Base-by-base conservation (phyloP, 2,797 vertebrate species). In the Microchirus variegatus region DNA sequence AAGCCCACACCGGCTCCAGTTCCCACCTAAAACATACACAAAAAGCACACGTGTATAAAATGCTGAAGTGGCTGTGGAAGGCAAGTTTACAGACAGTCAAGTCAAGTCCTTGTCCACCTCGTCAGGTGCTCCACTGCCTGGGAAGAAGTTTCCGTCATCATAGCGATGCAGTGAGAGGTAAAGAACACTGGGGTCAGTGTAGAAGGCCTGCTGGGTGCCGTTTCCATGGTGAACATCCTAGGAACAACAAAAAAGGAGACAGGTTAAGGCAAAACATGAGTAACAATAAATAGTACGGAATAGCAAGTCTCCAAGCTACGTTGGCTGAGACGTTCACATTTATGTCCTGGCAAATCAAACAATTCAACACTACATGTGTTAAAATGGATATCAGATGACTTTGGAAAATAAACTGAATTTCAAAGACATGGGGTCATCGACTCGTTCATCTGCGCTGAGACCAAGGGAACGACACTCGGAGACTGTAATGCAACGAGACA, bases 191-290 rank as follows among this genome's bases (percentile, higher is more conserved):
- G 97, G 96, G 72, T 99, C 96, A 0, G 87, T 71, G 89, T 99
- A 99, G 92, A 99, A 99, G 45, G 97, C 97, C 84, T 99, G 97
- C 80, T 99, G 97, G 37, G 97, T 99, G 54, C 97, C 97, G 0
- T 99, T 99, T 16, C 97, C 97, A 0, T 99, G 97, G 86, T 99
- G 97, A 64, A 99, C 96, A 53, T 99, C 97, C 97, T 99, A 55
- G 46, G 59, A 53, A 53, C 3, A 59, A 15, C 2, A 31, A 12
- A 52, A 50, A 47, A 37, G 2, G 0, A 0, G 13, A 57, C 1
- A 19, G 10, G 26, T 73, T 35, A 52, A 13, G 14, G 48, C 2
- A 38, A 35, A 31, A 19, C 10, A 26, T 2, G 11, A 31, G 5
- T 31, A 31, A 31, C 31, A 31, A 31, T 31, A 31, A 31, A 31